Conservation (phyloP, 2,888 invertebrate species). For the Osmoderma eremita region DNA sequence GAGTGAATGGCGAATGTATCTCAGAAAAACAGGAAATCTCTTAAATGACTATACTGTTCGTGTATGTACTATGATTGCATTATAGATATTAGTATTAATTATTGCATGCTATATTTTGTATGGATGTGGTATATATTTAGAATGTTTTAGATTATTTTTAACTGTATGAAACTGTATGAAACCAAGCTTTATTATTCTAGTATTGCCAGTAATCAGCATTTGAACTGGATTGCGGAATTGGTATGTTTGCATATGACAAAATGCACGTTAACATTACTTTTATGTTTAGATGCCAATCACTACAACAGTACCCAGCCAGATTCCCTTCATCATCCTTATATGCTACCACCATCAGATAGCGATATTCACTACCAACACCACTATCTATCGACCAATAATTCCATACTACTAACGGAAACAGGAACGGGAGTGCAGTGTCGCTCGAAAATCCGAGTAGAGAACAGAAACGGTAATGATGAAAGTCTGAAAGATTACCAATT, state of each 20-base stretch:
- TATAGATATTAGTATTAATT: too few species aligned
- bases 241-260: slow-evolving; percentile 51
- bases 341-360: slow-evolving; percentile 22
- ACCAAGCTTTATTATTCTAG: slow-evolving; percentile 54
- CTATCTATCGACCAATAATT: slow-evolving; percentile 9
- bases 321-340: slow-evolving; percentile 25
- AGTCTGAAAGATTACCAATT: slow-evolving; percentile 9
- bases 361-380: slow-evolving; percentile 20
- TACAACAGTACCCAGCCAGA: slow-evolving; percentile 25
- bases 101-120: too few species aligned
- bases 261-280: slow-evolving; percentile 45
- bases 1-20: too few species aligned
- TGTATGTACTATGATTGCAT: too few species aligned
- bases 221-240: slow-evolving; percentile 53
- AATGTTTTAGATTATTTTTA: not conserved
- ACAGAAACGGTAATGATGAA: slow-evolving; percentile 27
- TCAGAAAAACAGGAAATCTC: too few species aligned
- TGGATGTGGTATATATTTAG: too few species aligned
- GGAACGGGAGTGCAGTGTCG: slow-evolving; percentile 2
- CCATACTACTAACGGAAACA: slow-evolving; percentile 1
- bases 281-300: slow-evolving; percentile 37
- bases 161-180: not conserved
- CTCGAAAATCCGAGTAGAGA: slow-evolving; percentile 23
- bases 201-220: slow-evolving; percentile 63
- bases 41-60: too few species aligned